These are phyloP conservation scores for Dilophus febrilis DNA, from an alignment of 2,888 invertebrate genomes.

Conservation along the genomic window DNA sequence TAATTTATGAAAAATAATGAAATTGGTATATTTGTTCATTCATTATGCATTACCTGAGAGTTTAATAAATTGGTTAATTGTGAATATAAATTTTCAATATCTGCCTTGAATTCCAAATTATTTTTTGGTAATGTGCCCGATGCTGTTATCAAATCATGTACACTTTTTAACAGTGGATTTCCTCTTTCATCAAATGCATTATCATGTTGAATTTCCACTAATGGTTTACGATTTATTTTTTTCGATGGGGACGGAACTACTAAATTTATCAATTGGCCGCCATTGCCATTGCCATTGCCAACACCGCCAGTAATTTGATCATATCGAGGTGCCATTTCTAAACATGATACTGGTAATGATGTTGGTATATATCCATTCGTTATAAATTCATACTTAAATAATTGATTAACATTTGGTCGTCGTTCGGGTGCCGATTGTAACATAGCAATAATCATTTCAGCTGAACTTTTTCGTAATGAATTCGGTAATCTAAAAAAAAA, in stretches of 20 bases:
- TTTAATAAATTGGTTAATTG: conserved; percentile 25
- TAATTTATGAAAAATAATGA: no score
- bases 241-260: no score
- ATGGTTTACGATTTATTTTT: conserved; percentile 41
- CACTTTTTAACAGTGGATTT: conserved; percentile 27
- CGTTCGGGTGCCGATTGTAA: conserved; percentile 68
- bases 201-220: conserved; percentile 48
- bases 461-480: conserved; percentile 44
- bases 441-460: conserved; percentile 65
- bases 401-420: conserved; percentile 60
- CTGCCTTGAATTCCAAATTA: conserved; percentile 26
- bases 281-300: no score
- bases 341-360: conserved; percentile 76
- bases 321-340: conserved; percentile 87
- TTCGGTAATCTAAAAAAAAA: conserved; percentile 40
- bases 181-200: conserved; percentile 25
- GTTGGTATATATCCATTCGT: conserved; percentile 58
- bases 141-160: conserved; percentile 30
- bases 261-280: no score
- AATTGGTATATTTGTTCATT: no score
- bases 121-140: conserved; percentile 25
- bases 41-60: conserved; percentile 19
- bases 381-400: conserved; percentile 63
- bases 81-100: conserved; percentile 25
- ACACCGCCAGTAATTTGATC: conserved; percentile 40